Percentiles rank a stretch among this genome's conserved stretches.
phyloP scores from a whole-genome alignment of 2,797 vertebrate species.

The Tamandua tetradactyla region DNA sequence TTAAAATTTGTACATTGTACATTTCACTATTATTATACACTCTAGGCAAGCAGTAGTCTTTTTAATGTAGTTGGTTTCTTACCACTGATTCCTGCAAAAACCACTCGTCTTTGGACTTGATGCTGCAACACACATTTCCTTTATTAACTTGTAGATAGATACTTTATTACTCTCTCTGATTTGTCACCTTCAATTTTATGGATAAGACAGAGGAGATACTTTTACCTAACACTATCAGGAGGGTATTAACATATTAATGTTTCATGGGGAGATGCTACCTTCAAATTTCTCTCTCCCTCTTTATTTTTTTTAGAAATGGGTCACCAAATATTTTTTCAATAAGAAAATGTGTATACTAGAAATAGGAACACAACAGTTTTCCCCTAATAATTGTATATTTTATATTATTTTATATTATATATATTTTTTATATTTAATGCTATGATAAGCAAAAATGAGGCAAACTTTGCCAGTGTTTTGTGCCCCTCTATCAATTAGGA shows the following conservation, averaged over 20 bases:
- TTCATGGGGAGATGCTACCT: no score
- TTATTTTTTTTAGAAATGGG: background rate
- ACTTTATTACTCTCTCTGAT: accelerated
- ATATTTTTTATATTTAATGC: no score
- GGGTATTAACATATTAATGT: no score
- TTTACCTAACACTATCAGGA: accelerated
- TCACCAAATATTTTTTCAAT: background rate
- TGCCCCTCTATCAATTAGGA: accelerated
- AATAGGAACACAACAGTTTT: background rate
- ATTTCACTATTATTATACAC: no score
- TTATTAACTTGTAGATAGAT: accelerated
- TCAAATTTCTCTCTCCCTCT: background rate
- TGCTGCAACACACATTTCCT: accelerated
- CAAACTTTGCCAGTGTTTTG: background rate
- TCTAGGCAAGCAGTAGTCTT: no score
- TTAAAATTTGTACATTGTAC: no score
- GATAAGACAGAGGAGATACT: accelerated
- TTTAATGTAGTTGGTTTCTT: background rate
- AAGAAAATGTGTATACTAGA: background rate
- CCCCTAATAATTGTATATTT: no score
- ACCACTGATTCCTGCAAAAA: background rate
- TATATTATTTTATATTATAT: no score
- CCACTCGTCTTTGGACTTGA: accelerated
- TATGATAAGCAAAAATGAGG: no score
- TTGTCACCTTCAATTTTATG: accelerated